Conservation (phyloP, 2,113 vertebrate genomes). For the Hiodon alosoides region DNA sequence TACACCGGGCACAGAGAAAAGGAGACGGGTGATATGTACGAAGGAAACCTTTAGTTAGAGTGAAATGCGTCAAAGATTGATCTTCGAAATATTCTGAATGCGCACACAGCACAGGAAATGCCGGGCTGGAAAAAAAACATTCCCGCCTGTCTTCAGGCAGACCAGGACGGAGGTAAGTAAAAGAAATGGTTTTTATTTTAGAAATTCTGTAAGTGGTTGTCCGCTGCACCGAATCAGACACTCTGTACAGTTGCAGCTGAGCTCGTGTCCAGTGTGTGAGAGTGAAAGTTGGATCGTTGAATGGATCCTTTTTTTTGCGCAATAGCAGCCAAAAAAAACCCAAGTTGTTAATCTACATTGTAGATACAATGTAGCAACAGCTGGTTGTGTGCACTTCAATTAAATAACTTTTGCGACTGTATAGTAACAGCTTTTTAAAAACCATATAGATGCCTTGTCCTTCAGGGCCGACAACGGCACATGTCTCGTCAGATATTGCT, state of each 20-base stretch:
- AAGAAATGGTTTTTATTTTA: not conserved
- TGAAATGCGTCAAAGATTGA: constrained; percentile 42
- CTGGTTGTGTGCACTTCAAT: too few relatives aligned
- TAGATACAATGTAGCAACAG: too few relatives aligned
- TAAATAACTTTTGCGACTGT: too few relatives aligned
- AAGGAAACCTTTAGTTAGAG: constrained; percentile 28
- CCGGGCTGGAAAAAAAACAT: constrained; percentile 97
- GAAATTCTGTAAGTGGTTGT: not conserved
- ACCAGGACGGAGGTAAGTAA: constrained; percentile 78
- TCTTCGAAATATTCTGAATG: constrained; percentile 32
- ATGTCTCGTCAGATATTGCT: too few relatives aligned
- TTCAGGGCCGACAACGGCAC: too few relatives aligned
- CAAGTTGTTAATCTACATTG: too few relatives aligned
- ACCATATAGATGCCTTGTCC: too few relatives aligned
- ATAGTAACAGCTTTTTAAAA: too few relatives aligned
- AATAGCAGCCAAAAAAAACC: not conserved
- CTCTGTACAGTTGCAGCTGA: not conserved
- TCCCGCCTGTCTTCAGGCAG: constrained; percentile 90
- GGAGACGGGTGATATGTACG: constrained; percentile 17
- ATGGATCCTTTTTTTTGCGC: not conserved
- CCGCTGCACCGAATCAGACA: not conserved
- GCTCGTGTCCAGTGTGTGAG: not conserved
- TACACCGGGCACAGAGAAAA: constrained; percentile 31
- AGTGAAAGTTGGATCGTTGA: not conserved
- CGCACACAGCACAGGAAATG: constrained; percentile 59